These are phyloP conservation scores for Drosophila monieri DNA, from an alignment of 2,888 invertebrate species.

Conservation along the genomic window DNA sequence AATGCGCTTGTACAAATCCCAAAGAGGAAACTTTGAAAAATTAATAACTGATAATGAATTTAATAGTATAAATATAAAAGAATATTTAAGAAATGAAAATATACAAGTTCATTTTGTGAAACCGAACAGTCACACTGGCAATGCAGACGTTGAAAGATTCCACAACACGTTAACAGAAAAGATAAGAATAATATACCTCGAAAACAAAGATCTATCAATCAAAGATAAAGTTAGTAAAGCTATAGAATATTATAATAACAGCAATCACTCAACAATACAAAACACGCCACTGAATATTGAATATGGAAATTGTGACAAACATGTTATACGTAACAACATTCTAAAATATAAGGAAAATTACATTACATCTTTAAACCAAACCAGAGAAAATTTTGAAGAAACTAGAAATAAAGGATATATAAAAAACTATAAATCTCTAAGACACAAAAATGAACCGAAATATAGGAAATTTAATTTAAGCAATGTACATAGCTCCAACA, in stretches of 20 bases:
- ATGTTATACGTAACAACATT: constrained; percentile 1
- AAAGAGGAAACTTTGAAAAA: constrained; percentile 39
- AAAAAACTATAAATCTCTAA: constrained; percentile 24
- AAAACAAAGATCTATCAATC: constrained; percentile 25
- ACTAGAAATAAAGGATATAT: constrained; percentile 21
- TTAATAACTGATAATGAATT: constrained; percentile 51
- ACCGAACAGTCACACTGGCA: constrained; percentile 46
- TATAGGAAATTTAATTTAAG: constrained; percentile 26
- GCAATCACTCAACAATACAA: constrained; percentile 18
- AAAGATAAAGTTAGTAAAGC: constrained; percentile 34
- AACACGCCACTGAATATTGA: background rate
- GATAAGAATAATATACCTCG: constrained; percentile 38
- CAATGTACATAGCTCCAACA: constrained; percentile 14
- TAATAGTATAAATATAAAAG: constrained; percentile 24
- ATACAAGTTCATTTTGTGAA: constrained; percentile 50
- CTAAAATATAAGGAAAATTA: background rate
- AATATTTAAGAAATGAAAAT: constrained; percentile 20
- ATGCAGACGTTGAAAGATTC: constrained; percentile 45
- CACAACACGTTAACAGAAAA: constrained; percentile 30
- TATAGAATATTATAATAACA: constrained; percentile 31
- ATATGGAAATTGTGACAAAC: background rate
- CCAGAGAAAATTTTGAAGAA: constrained; percentile 10
- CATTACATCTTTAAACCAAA: constrained; percentile 3
- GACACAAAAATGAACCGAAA: constrained; percentile 34
- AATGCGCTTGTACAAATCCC: constrained; percentile 25